phyloP scores from a whole-genome alignment of 2,797 vertebrate genomes.

The Morelia viridis region DNA sequence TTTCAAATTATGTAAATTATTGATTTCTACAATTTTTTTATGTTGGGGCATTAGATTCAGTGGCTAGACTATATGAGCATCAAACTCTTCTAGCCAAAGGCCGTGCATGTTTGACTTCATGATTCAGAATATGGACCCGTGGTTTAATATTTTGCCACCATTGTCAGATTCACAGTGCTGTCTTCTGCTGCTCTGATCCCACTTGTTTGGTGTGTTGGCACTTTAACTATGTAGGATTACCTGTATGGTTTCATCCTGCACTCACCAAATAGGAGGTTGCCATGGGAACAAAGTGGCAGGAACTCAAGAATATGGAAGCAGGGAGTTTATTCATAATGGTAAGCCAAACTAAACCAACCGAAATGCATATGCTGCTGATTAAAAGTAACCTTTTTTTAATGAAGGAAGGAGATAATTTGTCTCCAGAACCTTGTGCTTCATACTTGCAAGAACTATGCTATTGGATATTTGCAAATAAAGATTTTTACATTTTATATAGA shows the following conservation, averaged over 20 bases:
- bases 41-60: slow-evolving; percentile 76
- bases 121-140: not conserved
- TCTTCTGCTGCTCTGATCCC: slow-evolving; percentile 55
- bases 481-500: slow-evolving; percentile 53
- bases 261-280: slow-evolving; percentile 37
- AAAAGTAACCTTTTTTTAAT: slow-evolving; percentile 32
- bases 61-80: slow-evolving; percentile 54
- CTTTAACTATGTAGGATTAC: slow-evolving; percentile 52
- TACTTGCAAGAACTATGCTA: slow-evolving; percentile 49
- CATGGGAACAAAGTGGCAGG: slow-evolving; percentile 54
- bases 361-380: slow-evolving; percentile 47
- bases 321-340: slow-evolving; percentile 36
- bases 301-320: slow-evolving; percentile 30
- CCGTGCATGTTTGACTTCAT: slow-evolving; percentile 39
- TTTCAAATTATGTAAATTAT: slow-evolving; percentile 78
- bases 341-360: slow-evolving; percentile 51
- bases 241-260: slow-evolving; percentile 42
- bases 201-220: slow-evolving; percentile 55
- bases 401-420: slow-evolving; percentile 27
- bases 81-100: slow-evolving; percentile 49
- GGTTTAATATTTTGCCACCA: slow-evolving; percentile 43
- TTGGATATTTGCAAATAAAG: slow-evolving; percentile 47
- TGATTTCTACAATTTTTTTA: slow-evolving; percentile 69
- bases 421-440: slow-evolving; percentile 44
- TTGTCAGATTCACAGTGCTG: slow-evolving; percentile 50